A percentile compares a stretch with the other conserved stretches of the same genome.
Evolutionary conservation across 2,888 invertebrate genomes (phyloP).

Genomic region (Fragum fragum): DNA sequence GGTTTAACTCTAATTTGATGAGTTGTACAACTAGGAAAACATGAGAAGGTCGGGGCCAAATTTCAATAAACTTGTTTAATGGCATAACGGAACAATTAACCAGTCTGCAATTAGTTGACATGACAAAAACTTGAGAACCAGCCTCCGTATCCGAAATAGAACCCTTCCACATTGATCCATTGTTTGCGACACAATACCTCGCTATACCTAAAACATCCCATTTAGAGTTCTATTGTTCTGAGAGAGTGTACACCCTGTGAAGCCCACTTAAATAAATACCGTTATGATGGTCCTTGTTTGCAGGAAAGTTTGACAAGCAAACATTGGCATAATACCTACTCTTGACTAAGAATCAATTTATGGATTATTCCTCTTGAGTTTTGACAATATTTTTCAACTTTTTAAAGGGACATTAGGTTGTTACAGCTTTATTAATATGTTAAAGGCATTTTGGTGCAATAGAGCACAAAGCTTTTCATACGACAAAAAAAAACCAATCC

Average conservation of each 20-base stretch:
- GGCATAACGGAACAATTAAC: conserved; percentile 56
- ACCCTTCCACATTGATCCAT: conserved; percentile 55
- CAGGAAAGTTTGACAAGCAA: conserved; percentile 57
- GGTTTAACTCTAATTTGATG: too few relatives aligned
- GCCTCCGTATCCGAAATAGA: conserved; percentile 53
- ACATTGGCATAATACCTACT: conserved; percentile 51
- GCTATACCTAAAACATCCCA: conserved; percentile 59
- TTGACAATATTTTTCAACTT: background rate
- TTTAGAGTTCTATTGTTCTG: conserved; percentile 53
- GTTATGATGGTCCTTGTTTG: conserved; percentile 55
- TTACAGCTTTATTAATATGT: background rate
- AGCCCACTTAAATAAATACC: conserved; percentile 62
- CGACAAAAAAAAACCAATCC: too few relatives aligned
- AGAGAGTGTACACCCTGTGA: conserved; percentile 61
- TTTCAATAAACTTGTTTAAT: conserved; percentile 48
- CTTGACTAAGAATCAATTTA: conserved; percentile 50
- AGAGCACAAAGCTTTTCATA: background rate
- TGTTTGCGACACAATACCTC: conserved; percentile 56
- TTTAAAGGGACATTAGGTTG: background rate
- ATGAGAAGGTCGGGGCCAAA: conserved; percentile 9
- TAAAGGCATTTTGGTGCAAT: conserved; percentile 1
- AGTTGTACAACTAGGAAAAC: conserved; percentile 5
- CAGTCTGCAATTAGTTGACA: conserved; percentile 46
- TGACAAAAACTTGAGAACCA: conserved; percentile 51
- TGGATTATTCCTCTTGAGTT: conserved; percentile 34